These are phyloP conservation scores for Gerris lacustris DNA, from an alignment of 2,888 invertebrate genomes.

Conservation along the genomic window DNA sequence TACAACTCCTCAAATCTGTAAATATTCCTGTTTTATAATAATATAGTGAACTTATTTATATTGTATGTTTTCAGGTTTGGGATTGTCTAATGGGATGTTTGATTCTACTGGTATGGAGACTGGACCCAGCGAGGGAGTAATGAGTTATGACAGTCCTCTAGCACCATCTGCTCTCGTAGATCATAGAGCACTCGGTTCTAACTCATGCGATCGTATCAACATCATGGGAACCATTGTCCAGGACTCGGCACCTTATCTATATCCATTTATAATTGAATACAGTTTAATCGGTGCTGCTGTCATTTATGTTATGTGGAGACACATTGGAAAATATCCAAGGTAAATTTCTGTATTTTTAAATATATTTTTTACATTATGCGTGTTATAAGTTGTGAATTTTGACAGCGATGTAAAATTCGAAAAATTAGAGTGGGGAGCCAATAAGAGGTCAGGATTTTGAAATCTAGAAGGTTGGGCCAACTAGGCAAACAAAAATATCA, in stretches of 20 bases:
- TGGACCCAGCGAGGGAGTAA: neutral
- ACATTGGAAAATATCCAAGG: slow-evolving; percentile 79
- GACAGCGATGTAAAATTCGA: too few relatives aligned
- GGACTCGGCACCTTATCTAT: slow-evolving; percentile 86
- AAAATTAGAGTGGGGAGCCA: too few relatives aligned
- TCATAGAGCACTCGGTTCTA: slow-evolving; percentile 24
- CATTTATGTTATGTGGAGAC: slow-evolving; percentile 92
- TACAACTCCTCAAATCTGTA: too few relatives aligned
- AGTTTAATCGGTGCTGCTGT: slow-evolving; percentile 90
- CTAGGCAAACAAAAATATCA: too few relatives aligned
- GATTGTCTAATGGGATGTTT: neutral
- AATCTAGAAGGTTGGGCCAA: too few relatives aligned
- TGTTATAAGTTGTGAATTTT: too few relatives aligned
- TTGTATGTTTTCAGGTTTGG: neutral
- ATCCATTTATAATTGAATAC: slow-evolving; percentile 92
- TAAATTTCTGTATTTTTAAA: slow-evolving; percentile 36
- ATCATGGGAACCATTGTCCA: slow-evolving; percentile 88
- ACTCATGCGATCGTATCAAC: slow-evolving; percentile 62
- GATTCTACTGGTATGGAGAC: neutral
- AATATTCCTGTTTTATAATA: too few relatives aligned
- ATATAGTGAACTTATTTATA: too few relatives aligned
- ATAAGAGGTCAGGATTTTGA: too few relatives aligned
- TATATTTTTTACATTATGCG: too few relatives aligned
- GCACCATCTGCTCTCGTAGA: slow-evolving; percentile 25
- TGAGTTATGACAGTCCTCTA: slow-evolving; percentile 16